These are phyloP conservation scores for Nymphalis polychloros DNA, from an alignment of 2,888 invertebrate genomes.

Conservation along the genomic window DNA sequence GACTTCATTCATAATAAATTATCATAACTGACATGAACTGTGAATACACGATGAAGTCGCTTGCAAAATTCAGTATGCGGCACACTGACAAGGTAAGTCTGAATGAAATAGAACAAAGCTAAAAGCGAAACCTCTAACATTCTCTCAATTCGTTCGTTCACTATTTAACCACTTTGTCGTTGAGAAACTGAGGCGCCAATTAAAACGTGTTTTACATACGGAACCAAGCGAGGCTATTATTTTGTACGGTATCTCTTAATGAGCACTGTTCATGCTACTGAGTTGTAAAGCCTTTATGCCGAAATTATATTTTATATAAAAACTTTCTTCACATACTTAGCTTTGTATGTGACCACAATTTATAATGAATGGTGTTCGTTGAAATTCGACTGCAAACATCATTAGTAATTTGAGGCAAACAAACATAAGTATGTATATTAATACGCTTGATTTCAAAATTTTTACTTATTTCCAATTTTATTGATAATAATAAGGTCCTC, in stretches of 20 bases:
- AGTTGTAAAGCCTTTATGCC: not conserved
- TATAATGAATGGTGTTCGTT: too few species aligned
- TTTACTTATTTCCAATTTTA: too few species aligned
- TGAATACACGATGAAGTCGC: not conserved
- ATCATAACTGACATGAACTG: not conserved
- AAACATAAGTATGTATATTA: too few species aligned
- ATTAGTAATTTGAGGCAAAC: too few species aligned
- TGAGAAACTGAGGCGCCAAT: conserved; percentile 12
- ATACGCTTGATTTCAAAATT: too few species aligned
- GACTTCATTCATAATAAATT: too few species aligned
- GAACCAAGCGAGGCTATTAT: conserved; percentile 2
- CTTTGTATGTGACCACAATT: not conserved
- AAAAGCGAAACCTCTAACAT: conserved; percentile 8
- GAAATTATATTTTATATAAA: conserved; percentile 10
- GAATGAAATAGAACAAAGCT: conserved; percentile 11
- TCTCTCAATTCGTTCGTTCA: conserved; percentile 10
- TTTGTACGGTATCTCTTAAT: not conserved
- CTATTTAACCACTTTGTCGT: conserved; percentile 8
- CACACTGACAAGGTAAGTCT: conserved; percentile 1
- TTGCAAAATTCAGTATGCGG: not conserved
- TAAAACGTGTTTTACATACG: conserved; percentile 13
- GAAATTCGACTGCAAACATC: too few species aligned
- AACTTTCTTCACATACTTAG: not conserved
- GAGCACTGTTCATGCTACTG: not conserved
- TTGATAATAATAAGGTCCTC: too few species aligned